Conservation (phyloP, 2,797 vertebrate species). For the Atherinosoma microstoma region DNA sequence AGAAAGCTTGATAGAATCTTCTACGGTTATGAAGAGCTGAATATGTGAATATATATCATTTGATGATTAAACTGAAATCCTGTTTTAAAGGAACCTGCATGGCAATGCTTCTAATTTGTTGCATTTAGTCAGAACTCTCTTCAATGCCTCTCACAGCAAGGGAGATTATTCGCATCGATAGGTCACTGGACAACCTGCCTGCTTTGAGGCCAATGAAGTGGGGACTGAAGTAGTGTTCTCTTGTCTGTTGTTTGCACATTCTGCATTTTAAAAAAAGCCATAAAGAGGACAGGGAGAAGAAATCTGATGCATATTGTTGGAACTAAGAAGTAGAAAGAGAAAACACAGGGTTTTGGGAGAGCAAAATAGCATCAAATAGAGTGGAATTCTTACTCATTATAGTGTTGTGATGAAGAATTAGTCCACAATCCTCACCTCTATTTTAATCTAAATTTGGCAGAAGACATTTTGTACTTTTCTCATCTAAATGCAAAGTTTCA, state of each 20-base stretch:
- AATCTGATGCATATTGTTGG: neutral
- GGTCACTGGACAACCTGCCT: constrained; percentile 34
- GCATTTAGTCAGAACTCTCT: constrained; percentile 51
- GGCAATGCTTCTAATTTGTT: constrained; percentile 46
- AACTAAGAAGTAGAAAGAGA: neutral
- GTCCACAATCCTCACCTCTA: neutral
- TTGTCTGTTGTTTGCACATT: constrained; percentile 14
- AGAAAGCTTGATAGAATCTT: constrained; percentile 14
- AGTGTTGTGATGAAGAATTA: neutral
- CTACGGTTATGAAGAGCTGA: constrained; percentile 21
- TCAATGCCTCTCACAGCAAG: constrained; percentile 43
- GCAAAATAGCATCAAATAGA: neutral
- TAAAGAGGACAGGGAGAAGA: neutral
- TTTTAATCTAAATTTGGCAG: neutral
- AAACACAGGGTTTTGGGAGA: neutral
- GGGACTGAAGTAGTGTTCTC: constrained; percentile 22
- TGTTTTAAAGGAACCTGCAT: constrained; percentile 39
- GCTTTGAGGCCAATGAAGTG: constrained; percentile 36
- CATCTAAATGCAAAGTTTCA: neutral
- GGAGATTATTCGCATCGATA: constrained; percentile 57
- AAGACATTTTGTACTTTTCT: constrained; percentile 3
- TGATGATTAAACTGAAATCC: constrained; percentile 24
- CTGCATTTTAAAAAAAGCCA: neutral
- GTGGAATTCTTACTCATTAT: neutral
- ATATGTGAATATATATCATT: constrained; percentile 36